Conservation (phyloP, 2,797 vertebrate species). For the Zenarchopterus dispar region DNA sequence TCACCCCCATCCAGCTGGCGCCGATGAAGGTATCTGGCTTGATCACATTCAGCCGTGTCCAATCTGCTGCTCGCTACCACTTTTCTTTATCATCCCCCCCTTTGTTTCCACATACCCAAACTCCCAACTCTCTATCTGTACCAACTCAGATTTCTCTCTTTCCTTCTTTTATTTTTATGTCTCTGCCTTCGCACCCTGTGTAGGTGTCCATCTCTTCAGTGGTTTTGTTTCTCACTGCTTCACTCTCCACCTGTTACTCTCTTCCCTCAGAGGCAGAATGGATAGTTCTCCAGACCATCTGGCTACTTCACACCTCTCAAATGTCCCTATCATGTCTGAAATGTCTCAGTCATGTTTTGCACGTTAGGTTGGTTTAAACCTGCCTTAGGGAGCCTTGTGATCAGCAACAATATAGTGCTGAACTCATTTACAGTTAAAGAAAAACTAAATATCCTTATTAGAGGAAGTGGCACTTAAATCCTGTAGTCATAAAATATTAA, state of each 20-base stretch:
- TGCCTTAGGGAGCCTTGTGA: conserved; percentile 40
- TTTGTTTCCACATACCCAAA: neutral
- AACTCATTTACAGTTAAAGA: neutral
- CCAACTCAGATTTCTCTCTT: neutral
- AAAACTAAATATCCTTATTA: neutral
- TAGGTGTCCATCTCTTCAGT: conserved; percentile 36
- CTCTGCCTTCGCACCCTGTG: conserved; percentile 29
- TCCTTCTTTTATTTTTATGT: conserved; percentile 18
- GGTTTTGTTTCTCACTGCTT: conserved; percentile 29
- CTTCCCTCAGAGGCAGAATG: conserved; percentile 37
- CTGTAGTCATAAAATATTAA: no score
- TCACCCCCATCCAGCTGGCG: conserved; percentile 97
- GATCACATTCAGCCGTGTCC: conserved; percentile 3
- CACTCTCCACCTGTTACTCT: conserved; percentile 45
- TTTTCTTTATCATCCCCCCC: neutral
- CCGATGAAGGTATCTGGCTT: conserved; percentile 92
- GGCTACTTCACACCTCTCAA: conserved; percentile 40
- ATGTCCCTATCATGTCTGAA: conserved; percentile 7
- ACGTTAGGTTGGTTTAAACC: conserved; percentile 28
- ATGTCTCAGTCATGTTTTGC: conserved; percentile 9
- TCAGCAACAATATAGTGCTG: conserved; percentile 2
- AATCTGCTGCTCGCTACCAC: neutral
- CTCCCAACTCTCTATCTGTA: conserved; percentile 1
- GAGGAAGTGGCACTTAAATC: no score
- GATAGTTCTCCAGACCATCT: conserved; percentile 51